phyloP scores from a whole-genome alignment of 2,113 vertebrate genomes.

The Ciconia stormi region DNA sequence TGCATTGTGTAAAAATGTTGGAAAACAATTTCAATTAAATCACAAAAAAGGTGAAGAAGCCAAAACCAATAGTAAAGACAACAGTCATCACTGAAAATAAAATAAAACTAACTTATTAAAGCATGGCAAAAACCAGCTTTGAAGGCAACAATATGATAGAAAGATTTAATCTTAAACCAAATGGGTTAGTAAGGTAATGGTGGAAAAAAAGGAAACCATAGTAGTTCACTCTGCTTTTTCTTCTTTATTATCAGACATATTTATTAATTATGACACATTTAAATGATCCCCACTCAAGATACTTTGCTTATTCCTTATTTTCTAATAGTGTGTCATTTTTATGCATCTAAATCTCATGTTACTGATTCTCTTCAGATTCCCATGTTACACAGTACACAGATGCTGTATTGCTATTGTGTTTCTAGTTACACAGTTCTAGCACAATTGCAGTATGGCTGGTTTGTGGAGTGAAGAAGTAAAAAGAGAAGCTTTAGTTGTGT shows the following conservation, averaged over 20 bases:
- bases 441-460: neutral
- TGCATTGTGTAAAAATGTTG: neutral
- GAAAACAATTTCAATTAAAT: neutral
- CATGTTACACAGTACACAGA: neutral
- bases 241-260: neutral
- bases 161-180: neutral
- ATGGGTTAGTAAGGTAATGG: fast-evolving
- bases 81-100: neutral
- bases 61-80: neutral
- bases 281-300: neutral
- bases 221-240: neutral
- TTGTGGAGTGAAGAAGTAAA: neutral
- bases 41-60: neutral
- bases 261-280: neutral
- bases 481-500: neutral
- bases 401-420: neutral
- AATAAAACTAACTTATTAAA: neutral
- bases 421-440: neutral
- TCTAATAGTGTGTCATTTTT: neutral
- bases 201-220: neutral
- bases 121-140: neutral
- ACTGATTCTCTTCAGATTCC: neutral
- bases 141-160: neutral
- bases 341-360: neutral
- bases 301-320: neutral